These are phyloP conservation scores for Sturnira hondurensis DNA, from an alignment of 2,113 vertebrate species.

Conservation along the genomic window DNA sequence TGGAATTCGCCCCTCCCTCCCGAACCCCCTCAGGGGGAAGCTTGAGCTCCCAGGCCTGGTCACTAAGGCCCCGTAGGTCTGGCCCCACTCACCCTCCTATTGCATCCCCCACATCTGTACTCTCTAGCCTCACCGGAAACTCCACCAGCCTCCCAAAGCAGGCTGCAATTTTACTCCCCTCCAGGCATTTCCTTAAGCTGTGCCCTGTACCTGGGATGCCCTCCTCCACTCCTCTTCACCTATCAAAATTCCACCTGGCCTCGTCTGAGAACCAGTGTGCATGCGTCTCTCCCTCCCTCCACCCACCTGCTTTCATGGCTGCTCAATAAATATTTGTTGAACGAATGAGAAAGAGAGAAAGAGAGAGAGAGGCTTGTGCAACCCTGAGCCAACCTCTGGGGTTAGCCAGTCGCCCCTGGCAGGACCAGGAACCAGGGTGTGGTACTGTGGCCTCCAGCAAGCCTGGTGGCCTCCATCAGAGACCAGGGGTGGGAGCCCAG, in stretches of 20 bases:
- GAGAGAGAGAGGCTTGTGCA: background rate
- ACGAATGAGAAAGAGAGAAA: background rate
- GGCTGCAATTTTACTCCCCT: background rate
- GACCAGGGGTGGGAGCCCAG: background rate
- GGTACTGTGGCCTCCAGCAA: background rate
- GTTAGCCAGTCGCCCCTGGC: background rate
- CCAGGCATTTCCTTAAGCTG: background rate
- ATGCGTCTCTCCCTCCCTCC: background rate
- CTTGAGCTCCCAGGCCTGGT: background rate
- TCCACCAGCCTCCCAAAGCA: background rate
- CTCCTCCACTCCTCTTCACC: background rate
- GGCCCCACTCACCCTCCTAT: background rate
- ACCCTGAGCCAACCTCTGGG: background rate
- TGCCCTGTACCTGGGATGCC: too few species aligned
- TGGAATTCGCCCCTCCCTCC: background rate
- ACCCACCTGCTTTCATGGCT: background rate
- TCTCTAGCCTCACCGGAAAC: background rate
- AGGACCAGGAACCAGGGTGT: background rate
- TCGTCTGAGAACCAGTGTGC: background rate
- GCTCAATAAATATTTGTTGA: background rate
- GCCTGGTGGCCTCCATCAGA: background rate
- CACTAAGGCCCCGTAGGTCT: background rate
- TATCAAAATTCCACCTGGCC: background rate
- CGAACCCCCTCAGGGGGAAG: background rate
- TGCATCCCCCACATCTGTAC: rapidly evolving